Evolutionary conservation across 37 sponge, comb jelly and placozoan genomes (phyloP).

Genomic region (Hormiphora californensis): DNA sequence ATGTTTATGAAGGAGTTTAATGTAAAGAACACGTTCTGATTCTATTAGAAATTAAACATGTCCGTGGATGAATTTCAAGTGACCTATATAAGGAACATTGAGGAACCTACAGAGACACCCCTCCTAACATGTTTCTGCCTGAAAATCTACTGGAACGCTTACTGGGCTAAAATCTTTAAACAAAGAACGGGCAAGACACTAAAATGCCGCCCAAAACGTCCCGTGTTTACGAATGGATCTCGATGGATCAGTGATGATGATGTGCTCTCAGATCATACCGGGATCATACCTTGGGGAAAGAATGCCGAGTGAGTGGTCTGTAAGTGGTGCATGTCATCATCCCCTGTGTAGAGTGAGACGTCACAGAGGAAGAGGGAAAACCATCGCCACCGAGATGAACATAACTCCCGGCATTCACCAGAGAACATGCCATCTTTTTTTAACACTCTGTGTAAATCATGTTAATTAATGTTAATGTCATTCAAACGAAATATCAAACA

Average conservation of each 20-base stretch:
- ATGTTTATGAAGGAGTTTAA: slow-evolving; percentile 20
- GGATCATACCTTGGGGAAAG: not conserved
- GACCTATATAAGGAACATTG: too few relatives aligned
- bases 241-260: not conserved
- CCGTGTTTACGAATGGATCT: not conserved
- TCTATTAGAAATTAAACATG: not conserved
- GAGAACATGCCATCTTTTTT: too few relatives aligned
- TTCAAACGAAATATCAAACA: too few relatives aligned
- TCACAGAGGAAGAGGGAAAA: slow-evolving; percentile 35
- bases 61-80: too few relatives aligned
- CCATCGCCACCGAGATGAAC: slow-evolving; percentile 50
- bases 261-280: not conserved
- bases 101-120: too few relatives aligned
- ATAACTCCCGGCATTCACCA: too few relatives aligned
- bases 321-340: not conserved
- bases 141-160: slow-evolving; percentile 21
- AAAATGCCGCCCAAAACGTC: not conserved
- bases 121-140: not conserved
- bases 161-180: not conserved
- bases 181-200: not conserved
- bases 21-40: not conserved
- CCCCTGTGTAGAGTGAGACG: slow-evolving; percentile 8
- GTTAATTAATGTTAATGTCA: too few relatives aligned
- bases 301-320: not conserved
- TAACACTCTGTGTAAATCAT: too few relatives aligned